phyloP scores from a whole-genome alignment of 2,797 vertebrate genomes.

The Bradypodion ventrale region DNA sequence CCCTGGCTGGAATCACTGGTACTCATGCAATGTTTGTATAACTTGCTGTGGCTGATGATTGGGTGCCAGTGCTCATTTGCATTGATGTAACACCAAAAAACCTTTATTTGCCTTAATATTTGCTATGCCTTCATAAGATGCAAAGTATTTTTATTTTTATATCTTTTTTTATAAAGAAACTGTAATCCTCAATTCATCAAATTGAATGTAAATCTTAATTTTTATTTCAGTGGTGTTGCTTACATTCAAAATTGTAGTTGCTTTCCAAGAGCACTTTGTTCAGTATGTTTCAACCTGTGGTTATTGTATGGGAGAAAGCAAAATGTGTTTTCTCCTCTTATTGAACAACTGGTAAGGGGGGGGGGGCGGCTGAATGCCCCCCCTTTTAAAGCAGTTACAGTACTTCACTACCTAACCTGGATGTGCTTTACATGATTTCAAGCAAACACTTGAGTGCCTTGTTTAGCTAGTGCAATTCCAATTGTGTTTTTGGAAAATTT shows the following conservation, averaged over 20 bases:
- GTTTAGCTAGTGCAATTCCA: conserved; percentile 1
- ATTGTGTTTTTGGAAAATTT: neutral
- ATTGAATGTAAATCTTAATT: neutral
- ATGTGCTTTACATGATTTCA: neutral
- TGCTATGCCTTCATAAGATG: conserved; percentile 1
- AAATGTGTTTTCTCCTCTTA: conserved; percentile 10
- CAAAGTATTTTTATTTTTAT: neutral
- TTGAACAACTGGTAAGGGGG: neutral
- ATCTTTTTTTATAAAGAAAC: neutral
- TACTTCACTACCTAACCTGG: neutral
- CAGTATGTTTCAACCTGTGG: conserved; percentile 15
- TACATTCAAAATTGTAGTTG: conserved; percentile 1
- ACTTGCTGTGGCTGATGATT: too few species aligned
- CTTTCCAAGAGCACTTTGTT: conserved; percentile 16
- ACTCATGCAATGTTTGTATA: neutral
- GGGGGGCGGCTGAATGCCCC: neutral
- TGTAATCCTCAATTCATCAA: neutral
- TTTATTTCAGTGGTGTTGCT: neutral
- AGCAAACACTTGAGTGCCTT: neutral
- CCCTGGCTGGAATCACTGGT: too few species aligned
- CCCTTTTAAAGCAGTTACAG: neutral
- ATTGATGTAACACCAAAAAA: neutral
- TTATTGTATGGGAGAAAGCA: neutral
- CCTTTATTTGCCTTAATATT: conserved; percentile 25
- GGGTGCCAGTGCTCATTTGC: neutral